phyloP scores from a whole-genome alignment of 2,797 vertebrate genomes.

The Neosilurus mollespiculum region DNA sequence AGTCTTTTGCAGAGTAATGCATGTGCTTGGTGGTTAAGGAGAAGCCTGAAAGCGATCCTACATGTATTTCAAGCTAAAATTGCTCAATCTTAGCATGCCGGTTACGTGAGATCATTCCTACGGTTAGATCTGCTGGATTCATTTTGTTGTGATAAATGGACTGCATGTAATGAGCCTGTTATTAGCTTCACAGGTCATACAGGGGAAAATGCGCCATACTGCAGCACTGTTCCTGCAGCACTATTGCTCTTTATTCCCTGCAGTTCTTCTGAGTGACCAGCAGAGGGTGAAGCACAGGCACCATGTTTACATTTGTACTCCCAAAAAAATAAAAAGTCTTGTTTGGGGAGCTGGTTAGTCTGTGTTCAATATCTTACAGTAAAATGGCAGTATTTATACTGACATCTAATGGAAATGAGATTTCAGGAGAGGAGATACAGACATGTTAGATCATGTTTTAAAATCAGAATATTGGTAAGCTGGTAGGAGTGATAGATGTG shows the following conservation, averaged over 20 bases:
- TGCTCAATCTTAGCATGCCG: neutral
- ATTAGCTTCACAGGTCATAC: conserved; percentile 20
- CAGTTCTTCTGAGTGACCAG: conserved; percentile 31
- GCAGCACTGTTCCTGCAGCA: conserved; percentile 21
- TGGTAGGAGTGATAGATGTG: neutral
- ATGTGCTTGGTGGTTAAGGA: neutral
- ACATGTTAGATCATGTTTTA: neutral
- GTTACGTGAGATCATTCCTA: neutral
- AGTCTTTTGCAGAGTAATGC: neutral
- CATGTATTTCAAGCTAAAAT: neutral
- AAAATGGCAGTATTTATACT: conserved; percentile 64
- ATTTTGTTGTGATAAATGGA: neutral
- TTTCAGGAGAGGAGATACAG: neutral
- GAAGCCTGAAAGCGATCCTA: neutral
- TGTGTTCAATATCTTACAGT: conserved; percentile 56
- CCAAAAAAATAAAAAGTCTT: neutral
- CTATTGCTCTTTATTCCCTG: neutral
- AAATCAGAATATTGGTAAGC: neutral
- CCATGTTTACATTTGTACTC: neutral
- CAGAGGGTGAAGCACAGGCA: conserved; percentile 44
- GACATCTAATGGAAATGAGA: neutral
- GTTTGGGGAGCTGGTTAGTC: conserved; percentile 55
- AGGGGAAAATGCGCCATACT: conserved; percentile 39
- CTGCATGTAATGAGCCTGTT: neutral
- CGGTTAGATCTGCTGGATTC: neutral